Conservation (phyloP, 2,113 vertebrate species). For the Gasterosteus nipponicus region DNA sequence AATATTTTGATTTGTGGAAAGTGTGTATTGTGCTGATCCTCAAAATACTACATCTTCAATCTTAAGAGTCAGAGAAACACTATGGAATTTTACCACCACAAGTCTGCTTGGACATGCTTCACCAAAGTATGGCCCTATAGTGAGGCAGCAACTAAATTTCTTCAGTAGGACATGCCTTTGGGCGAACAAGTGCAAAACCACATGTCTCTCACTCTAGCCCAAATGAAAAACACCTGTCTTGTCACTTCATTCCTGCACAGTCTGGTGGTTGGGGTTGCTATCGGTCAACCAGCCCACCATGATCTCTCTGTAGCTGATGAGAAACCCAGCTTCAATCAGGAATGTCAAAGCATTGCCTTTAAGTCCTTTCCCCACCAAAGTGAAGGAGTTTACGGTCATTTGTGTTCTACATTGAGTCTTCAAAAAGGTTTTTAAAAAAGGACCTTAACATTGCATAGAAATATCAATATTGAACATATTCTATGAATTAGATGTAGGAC, state of each 20-base stretch:
- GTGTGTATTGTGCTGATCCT: not conserved
- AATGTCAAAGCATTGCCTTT: slow-evolving; percentile 73
- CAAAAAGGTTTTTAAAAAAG: slow-evolving; percentile 53
- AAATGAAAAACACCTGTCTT: slow-evolving; percentile 57
- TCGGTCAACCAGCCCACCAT: slow-evolving; percentile 38
- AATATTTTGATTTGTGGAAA: not conserved
- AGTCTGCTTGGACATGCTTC: slow-evolving; percentile 26
- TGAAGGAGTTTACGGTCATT: slow-evolving; percentile 54
- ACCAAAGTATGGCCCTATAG: slow-evolving; percentile 25
- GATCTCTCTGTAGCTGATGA: slow-evolving; percentile 27
- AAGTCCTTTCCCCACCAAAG: slow-evolving; percentile 19
- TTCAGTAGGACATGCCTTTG: slow-evolving; percentile 38
- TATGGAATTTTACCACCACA: not conserved
- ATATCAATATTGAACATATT: slow-evolving; percentile 78
- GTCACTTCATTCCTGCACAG: slow-evolving; percentile 43
- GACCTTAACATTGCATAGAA: slow-evolving; percentile 79
- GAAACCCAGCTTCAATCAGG: slow-evolving; percentile 62
- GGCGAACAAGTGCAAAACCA: slow-evolving; percentile 60
- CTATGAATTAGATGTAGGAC: slow-evolving; percentile 78
- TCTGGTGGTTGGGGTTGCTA: slow-evolving; percentile 33
- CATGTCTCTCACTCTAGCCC: slow-evolving; percentile 33
- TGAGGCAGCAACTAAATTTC: slow-evolving; percentile 30
- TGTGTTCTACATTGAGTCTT: slow-evolving; percentile 39
- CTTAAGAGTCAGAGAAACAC: not conserved
- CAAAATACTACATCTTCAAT: not conserved